phyloP scores from a whole-genome alignment of 2,113 vertebrate genomes.

The Rallus limicola region DNA sequence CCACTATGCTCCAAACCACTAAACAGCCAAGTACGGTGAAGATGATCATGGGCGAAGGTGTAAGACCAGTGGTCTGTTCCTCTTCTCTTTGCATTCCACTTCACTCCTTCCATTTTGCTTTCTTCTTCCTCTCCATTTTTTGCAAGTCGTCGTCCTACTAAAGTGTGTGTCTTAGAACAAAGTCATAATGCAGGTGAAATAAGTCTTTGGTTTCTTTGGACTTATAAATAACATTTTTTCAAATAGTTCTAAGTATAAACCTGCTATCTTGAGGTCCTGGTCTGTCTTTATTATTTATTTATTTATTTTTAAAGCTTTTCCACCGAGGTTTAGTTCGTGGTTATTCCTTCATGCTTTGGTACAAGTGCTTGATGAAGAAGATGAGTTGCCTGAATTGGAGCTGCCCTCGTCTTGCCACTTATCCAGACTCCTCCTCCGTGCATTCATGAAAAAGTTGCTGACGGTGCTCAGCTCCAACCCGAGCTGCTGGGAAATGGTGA shows the following conservation, averaged over 20 bases:
- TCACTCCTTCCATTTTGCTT: slow-evolving; percentile 57
- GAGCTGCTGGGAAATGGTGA: slow-evolving; percentile 99
- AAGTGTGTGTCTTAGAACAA: slow-evolving; percentile 88
- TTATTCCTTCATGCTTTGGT: slow-evolving; percentile 98
- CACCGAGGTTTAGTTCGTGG: slow-evolving; percentile 84
- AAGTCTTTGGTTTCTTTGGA: slow-evolving; percentile 99
- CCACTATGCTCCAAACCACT: slow-evolving; percentile 74
- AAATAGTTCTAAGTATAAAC: slow-evolving; percentile 98
- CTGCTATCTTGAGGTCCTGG: slow-evolving; percentile 89
- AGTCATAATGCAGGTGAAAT: slow-evolving; percentile 91
- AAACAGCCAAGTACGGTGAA: slow-evolving; percentile 80
- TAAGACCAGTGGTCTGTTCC: slow-evolving; percentile 80
- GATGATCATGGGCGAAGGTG: slow-evolving; percentile 80
- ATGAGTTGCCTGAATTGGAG: slow-evolving; percentile 86
- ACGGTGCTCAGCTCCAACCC: slow-evolving; percentile 97
- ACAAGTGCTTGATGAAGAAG: slow-evolving; percentile 91
- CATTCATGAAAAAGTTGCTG: slow-evolving; percentile 99
- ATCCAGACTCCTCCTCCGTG: slow-evolving; percentile 95
- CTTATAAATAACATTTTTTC: slow-evolving; percentile 96
- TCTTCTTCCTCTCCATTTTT: slow-evolving; percentile 74
- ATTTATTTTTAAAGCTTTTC: slow-evolving; percentile 83
- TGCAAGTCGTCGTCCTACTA: slow-evolving; percentile 84
- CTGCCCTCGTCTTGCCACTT: slow-evolving; percentile 98
- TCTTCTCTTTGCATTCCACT: slow-evolving; percentile 76
- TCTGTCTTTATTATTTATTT: slow-evolving; percentile 77